Evolutionary conservation across 2,888 invertebrate species (phyloP), one percentile per base, ranked within the genome.

Genomic region (Acleris laterana): DNA sequence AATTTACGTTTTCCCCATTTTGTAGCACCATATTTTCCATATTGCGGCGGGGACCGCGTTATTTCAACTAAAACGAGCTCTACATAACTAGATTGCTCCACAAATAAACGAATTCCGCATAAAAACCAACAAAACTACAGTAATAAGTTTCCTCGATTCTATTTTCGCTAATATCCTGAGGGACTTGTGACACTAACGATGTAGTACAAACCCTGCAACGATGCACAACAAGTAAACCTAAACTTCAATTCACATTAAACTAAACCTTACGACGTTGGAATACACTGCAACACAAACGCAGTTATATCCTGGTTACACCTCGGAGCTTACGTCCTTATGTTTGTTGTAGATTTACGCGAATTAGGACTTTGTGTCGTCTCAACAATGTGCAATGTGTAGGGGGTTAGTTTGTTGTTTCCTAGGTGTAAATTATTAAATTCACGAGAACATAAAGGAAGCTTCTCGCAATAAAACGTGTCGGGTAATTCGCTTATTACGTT

Each of bases 131-230:
- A 55, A 20, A 38, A 38, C 20, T 7, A 38, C 20, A 38, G 48
- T 62, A 61, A 66, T 62, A 66, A 66, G 61, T 61, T 62, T 22
- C 55, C 48, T 66, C 56, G 38, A 61, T 56, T 51, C 61, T 51
- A 57, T 61, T 61, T 53, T 51, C 56, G 60, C 53, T 49, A 64
- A 48, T 22, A 56, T 66, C 66, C 66, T 66, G 61, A 66, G 66
- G 61, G 66, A 65, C 55, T 20, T 19, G 60, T 50, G 65, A 66
- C 66, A 66, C 66, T 66, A 66, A 66, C 66, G 50, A 66, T 62
- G 61, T 66, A 51, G 50, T 61, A 19, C 19, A 57, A 61, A 50
- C 46, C 51, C 44, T 61, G 44, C 50, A 61, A 52, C 52, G 38
- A 17, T 57, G n/a, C 56, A 61, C 46, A 57, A 56, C 38, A 7